phyloP scores from a whole-genome alignment of 2,888 invertebrate genomes.

The Antheraea yamamai region DNA sequence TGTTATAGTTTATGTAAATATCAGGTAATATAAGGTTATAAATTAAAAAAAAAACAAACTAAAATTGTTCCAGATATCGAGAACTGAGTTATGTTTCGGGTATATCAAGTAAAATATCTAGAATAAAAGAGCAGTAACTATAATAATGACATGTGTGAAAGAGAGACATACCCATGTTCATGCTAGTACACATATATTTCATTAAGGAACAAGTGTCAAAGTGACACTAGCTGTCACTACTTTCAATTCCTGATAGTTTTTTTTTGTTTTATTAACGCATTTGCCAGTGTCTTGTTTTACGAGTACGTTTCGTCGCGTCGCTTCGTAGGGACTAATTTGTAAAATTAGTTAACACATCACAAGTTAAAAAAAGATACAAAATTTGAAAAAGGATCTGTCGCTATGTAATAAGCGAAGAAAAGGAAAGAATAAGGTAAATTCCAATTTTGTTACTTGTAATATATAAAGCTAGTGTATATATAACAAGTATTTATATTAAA shows the following conservation, averaged over 20 bases:
- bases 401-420: too few species aligned
- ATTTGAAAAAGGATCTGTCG: too few species aligned
- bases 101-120: neutral
- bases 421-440: too few species aligned
- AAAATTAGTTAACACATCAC: too few species aligned
- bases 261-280: neutral
- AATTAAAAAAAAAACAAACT: neutral
- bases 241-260: neutral
- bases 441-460: too few species aligned
- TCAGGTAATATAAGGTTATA: slow-evolving; percentile 11
- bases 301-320: too few species aligned
- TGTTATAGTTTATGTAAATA: neutral
- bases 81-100: neutral
- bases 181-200: neutral
- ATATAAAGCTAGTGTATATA: too few species aligned
- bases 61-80: neutral
- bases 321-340: too few species aligned
- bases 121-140: neutral
- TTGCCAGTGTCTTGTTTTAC: too few species aligned
- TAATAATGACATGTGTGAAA: neutral
- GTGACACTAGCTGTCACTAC: neutral
- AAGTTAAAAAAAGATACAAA: too few species aligned
- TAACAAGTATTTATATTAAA: too few species aligned
- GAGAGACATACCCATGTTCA: neutral
- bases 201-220: neutral